A percentile compares a stretch with the other conserved stretches of the same genome.
These are phyloP conservation scores for Epinephelus awoara DNA, from an alignment of 2,797 vertebrate genomes.

Conservation along the genomic window DNA sequence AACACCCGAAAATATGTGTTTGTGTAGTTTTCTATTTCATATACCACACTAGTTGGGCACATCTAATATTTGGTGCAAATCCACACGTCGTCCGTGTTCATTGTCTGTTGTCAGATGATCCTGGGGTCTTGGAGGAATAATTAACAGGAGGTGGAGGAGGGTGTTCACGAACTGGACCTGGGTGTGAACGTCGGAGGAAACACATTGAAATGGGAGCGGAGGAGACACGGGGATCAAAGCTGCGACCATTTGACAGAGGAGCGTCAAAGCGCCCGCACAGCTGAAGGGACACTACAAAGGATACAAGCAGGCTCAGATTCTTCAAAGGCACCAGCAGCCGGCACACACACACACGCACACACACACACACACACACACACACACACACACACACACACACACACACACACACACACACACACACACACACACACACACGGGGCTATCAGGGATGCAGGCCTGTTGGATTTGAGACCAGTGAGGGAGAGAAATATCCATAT, in stretches of 20 bases:
- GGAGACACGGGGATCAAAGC: constrained; percentile 74
- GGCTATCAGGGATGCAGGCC: too few relatives aligned
- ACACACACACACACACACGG: neutral
- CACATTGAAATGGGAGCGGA: constrained; percentile 61
- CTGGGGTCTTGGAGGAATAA: constrained; percentile 54
- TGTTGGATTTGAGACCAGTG: too few relatives aligned
- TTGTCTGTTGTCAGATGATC: constrained; percentile 60
- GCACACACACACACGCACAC: constrained; percentile 7
- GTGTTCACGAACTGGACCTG: constrained; percentile 34
- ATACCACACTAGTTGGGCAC: accelerated
- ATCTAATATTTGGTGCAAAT: neutral
- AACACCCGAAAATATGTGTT: neutral
- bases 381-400: neutral
- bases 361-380: constrained; percentile 26
- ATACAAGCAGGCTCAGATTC: constrained; percentile 39
- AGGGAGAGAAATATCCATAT: neutral
- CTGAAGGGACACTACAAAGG: constrained; percentile 45
- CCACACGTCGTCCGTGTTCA: constrained; percentile 40
- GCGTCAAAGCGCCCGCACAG: constrained; percentile 61
- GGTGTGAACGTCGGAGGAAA: constrained; percentile 74
- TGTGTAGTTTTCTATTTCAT: neutral
- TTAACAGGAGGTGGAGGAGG: constrained; percentile 45
- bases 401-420: constrained; percentile 30
- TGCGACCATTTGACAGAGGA: constrained; percentile 64
- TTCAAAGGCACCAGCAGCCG: constrained; percentile 47